Evolutionary conservation across 1,140 invertebrate species (phyloP).

Genomic region (Thaumetopoea pityocampa): DNA sequence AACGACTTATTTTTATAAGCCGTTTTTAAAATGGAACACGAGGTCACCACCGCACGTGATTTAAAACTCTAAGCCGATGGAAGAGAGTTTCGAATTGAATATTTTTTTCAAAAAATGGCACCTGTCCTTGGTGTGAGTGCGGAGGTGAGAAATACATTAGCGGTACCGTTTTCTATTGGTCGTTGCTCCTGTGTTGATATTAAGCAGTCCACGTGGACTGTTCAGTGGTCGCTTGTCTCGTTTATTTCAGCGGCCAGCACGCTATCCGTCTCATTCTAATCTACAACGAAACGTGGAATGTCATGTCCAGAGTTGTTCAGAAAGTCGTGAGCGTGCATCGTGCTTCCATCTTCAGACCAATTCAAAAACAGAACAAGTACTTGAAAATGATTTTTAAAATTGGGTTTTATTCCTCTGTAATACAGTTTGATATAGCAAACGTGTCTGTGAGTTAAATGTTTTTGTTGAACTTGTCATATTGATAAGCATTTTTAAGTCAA

Average conservation of each 20-base stretch:
- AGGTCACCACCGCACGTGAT: conserved; percentile 32
- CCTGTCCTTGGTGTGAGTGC: conserved; percentile 66
- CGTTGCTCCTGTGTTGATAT: conserved; percentile 73
- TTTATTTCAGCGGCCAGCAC: conserved; percentile 64
- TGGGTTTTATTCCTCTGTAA: conserved; percentile 23
- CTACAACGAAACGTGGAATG: conserved; percentile 75
- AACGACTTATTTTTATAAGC: conserved; percentile 43
- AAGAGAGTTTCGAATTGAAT: conserved; percentile 55
- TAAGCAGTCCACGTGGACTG: conserved; percentile 74
- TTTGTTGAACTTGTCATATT: conserved; percentile 39
- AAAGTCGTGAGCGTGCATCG: conserved; percentile 76
- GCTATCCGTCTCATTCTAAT: conserved; percentile 72
- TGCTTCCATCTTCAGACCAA: conserved; percentile 57
- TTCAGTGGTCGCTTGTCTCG: conserved; percentile 63
- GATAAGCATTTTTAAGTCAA: conserved; percentile 76
- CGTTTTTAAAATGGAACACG: conserved; percentile 50
- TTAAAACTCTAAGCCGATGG: conserved; percentile 41
- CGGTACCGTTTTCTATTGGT: conserved; percentile 74
- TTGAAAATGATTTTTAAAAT: conserved; percentile 25
- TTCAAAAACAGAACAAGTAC: conserved; percentile 46
- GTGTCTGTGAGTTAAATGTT: conserved; percentile 28
- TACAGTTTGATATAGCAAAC: conserved; percentile 38
- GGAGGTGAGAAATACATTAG: conserved; percentile 76
- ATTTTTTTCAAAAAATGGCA: conserved; percentile 52
- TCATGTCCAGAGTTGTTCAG: conserved; percentile 75